These are phyloP conservation scores for Sycon ciliatum DNA, from an alignment of 37 sponge, comb jelly and placozoan genomes.

Conservation along the genomic window DNA sequence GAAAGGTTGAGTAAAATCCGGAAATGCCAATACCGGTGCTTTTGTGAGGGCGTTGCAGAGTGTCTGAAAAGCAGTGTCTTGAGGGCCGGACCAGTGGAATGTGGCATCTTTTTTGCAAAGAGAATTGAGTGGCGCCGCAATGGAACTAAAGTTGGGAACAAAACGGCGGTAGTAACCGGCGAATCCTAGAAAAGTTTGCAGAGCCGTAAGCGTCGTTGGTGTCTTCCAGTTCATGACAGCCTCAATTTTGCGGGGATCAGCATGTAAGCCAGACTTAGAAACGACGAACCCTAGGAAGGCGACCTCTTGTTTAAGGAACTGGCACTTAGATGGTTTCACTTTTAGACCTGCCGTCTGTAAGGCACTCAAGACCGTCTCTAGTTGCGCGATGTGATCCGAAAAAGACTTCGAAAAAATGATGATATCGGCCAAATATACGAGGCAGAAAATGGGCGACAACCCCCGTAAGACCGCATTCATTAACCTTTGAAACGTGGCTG, in stretches of 20 bases:
- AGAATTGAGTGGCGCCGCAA: constrained; percentile 29
- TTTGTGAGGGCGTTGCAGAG: not conserved
- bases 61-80: constrained; percentile 19
- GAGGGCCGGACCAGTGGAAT: constrained; percentile 31
- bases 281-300: constrained; percentile 26
- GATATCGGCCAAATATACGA: constrained; percentile 36
- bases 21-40: constrained; percentile 21
- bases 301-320: not conserved
- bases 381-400: constrained; percentile 11
- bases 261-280: constrained; percentile 14
- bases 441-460: constrained; percentile 19
- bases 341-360: constrained; percentile 21
- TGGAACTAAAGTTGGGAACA: constrained; percentile 10
- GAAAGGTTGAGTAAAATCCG: constrained; percentile 14
- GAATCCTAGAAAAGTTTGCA: constrained; percentile 29
- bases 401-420: constrained; percentile 19
- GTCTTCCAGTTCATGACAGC: constrained; percentile 21
- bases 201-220: constrained; percentile 1
- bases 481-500: constrained; percentile 35
- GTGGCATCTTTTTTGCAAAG: constrained; percentile 2
- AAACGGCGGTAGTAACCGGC: constrained; percentile 22
- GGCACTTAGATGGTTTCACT: constrained; percentile 31
- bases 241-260: constrained; percentile 18
- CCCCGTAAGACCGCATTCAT: constrained; percentile 29
- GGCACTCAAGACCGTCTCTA: constrained; percentile 18